Evolutionary conservation across 1,140 invertebrate species (phyloP), one percentile per base, ranked within the genome.

Genomic region (Micrasema longulum): DNA sequence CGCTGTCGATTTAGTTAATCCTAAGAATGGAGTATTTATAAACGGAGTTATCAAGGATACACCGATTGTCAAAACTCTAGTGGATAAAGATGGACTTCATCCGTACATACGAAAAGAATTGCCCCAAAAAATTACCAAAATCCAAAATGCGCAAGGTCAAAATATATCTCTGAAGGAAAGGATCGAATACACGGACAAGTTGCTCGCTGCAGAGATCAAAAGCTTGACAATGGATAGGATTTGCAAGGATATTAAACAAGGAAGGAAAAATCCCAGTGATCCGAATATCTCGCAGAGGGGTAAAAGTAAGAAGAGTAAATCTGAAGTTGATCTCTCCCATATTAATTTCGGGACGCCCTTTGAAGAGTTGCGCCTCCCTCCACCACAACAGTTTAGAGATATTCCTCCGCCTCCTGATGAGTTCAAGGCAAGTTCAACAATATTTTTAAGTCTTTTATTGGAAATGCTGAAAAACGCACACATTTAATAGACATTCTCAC

Each of bases 371-470:
- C 86, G 89, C 20, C 79, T 93, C 20, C 92, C 93, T 7, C 93
- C 93, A 1, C 93, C 93, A 0, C 91, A 93, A 76, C 92, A 94
- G 83, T 95, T 95, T 76, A 89, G 92, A 79, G 93, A 95, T 83
- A 88, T 90, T 26, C 90, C 91, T n/a, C 88, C 90, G 2, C 88
- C 89, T 9, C 92, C 92, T 0, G 91, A 92, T 77, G 88, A 89
- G 76, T 93, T 93, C 78, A 85, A 84, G 80, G 83, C 83, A 79
- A 71, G 23, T 23, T 31, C 7, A n/a, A n/a, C n/a, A n/a, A n/a
- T n/a, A n/a, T n/a, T n/a, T n/a, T n/a, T n/a, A n/a, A n/a, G n/a
- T n/a, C n/a, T n/a, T n/a, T n/a, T n/a, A n/a, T n/a, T n/a, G n/a
- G n/a, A n/a, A n/a, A n/a, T n/a, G n/a, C n/a, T n/a, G n/a, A n/a